Base-by-base conservation (phyloP, 2,888 invertebrate genomes). In the Ptilodon capucinus region DNA sequence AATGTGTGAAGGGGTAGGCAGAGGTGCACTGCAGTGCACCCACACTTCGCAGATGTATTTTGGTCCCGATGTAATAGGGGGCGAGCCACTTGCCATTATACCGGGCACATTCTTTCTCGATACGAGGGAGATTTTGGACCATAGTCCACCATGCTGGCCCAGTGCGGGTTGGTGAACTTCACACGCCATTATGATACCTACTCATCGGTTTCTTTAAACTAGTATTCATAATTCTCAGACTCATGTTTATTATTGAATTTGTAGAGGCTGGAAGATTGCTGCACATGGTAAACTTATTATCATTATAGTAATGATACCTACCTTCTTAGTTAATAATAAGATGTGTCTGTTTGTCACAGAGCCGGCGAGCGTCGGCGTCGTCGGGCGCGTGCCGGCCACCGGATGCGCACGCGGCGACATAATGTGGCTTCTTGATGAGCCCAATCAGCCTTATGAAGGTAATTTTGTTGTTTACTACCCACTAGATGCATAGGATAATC, bases 361-460 rank as follows among this genome's bases (percentile, higher is more conserved):
- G 74, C 74, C 81, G 66, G 72, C 75, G 61, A 72, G 65, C 70
- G 77, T 70, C 73, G 80, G 81, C 76, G 80, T 84, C 76, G 85
- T 82, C 76, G 80, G 79, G 81, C 90, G 90, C 84, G 87, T 86
- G 87, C 89, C 86, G 81, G 91, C 92, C 68, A 91, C 91, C 87
- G 89, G 91, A 87, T 91, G 91, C 79, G 81, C 86, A 74, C 91
- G 86, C 81, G 92, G 92, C 78, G 92, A 92, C 86, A 93, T 92
- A 79, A 94, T 94, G 94, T 94, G 94, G 94, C 92, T 94, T 76
- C 91, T 94, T 79, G 94, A 94, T 84, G 93, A 93, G 84, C 93
- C 93, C 74, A 91, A 92, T 80, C 90, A 92, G 77, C 91, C 92
- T 73, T 93, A 93, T 84, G 92, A 93, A 92, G 93, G 93, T 93